Percentiles rank a stretch among this genome's conserved stretches.
Conservation (phyloP, 2,113 vertebrate species). For the Ceuthmochares aereus region DNA sequence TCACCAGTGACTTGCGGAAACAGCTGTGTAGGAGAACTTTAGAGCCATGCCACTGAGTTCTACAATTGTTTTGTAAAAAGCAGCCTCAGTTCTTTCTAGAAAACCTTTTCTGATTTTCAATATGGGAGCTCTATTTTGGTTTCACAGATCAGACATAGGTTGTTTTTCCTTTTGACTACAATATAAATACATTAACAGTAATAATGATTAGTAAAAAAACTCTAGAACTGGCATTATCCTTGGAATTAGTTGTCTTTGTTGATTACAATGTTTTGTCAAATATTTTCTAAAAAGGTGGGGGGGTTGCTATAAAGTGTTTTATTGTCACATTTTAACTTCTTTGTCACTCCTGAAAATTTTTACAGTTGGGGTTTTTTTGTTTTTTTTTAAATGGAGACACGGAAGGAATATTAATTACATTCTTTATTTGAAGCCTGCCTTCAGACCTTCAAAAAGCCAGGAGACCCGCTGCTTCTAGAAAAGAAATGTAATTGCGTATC, state of each 20-base stretch:
- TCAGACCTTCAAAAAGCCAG: neutral
- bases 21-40: neutral
- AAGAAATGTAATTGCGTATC: neutral
- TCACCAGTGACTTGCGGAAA: neutral
- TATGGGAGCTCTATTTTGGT: neutral
- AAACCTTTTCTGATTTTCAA: neutral
- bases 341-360: neutral
- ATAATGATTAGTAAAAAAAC: neutral
- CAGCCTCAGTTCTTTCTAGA: neutral
- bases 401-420: neutral
- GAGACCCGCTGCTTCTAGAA: neutral
- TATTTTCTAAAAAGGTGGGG: neutral
- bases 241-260: neutral
- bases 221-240: neutral
- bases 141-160: neutral
- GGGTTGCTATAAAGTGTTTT: neutral
- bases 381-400: neutral
- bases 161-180: neutral
- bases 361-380: neutral
- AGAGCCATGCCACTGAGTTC: neutral
- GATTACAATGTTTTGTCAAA: neutral
- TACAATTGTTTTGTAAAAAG: neutral
- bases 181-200: neutral
- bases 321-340: neutral
- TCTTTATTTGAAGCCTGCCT: neutral